Conservation (phyloP, 2,888 invertebrate genomes). For the Epicampocera succincta region DNA sequence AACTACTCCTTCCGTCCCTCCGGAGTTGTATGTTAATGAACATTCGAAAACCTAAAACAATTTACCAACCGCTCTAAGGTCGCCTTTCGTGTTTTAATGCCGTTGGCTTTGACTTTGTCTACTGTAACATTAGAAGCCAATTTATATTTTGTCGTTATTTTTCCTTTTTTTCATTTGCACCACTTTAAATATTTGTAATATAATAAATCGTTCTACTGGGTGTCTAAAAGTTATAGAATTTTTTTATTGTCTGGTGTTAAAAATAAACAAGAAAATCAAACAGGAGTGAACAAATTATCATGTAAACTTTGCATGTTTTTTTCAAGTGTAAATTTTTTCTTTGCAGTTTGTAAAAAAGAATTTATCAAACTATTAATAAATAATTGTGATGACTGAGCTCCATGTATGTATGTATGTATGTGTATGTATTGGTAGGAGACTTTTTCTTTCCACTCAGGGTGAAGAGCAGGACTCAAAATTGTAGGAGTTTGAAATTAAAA, state of each 20-base stretch:
- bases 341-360: too few species aligned
- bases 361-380: too few species aligned
- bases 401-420: too few species aligned
- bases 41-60: constrained; percentile 24
- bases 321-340: too few species aligned
- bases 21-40: neutral
- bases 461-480: too few species aligned
- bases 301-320: constrained; percentile 18
- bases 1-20: too few species aligned
- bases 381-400: too few species aligned
- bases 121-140: constrained; percentile 45
- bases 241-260: constrained; percentile 54
- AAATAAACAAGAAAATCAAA: constrained; percentile 10
- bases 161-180: constrained; percentile 31
- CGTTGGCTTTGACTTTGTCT: constrained; percentile 70
- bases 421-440: too few species aligned
- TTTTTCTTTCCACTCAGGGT: too few species aligned
- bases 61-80: constrained; percentile 43
- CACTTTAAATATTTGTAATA: constrained; percentile 37
- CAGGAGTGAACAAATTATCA: constrained; percentile 54
- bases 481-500: too few species aligned
- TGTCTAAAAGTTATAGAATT: constrained; percentile 49
- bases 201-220: constrained; percentile 50
- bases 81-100: constrained; percentile 63
- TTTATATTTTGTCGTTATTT: constrained; percentile 14